These are phyloP conservation scores for Papilio dardanus DNA, from an alignment of 1,140 invertebrate species.

Conservation along the genomic window DNA sequence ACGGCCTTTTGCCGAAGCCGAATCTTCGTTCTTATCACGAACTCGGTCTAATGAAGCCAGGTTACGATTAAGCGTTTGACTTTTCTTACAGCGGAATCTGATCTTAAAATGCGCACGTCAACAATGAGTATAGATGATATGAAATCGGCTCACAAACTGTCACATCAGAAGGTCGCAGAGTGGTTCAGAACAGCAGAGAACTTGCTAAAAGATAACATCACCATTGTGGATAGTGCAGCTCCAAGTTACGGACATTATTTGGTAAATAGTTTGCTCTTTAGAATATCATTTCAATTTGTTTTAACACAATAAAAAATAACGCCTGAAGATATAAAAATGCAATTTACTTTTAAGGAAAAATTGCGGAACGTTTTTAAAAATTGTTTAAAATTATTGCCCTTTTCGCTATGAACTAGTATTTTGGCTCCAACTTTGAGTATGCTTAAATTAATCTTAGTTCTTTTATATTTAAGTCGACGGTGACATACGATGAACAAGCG, in stretches of 20 bases:
- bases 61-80: not conserved
- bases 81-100: slow-evolving; percentile 53
- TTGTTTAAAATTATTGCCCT: no score
- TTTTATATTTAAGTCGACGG: slow-evolving; percentile 52
- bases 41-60: no score
- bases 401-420: no score
- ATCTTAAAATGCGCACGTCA: slow-evolving; percentile 42
- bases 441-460: no score
- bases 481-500: slow-evolving; percentile 54
- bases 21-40: no score
- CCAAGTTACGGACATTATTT: slow-evolving; percentile 66
- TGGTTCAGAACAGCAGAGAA: slow-evolving; percentile 50
- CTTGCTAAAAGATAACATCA: slow-evolving; percentile 43
- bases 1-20: no score
- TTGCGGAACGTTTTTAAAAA: not conserved
- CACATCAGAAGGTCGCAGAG: slow-evolving; percentile 48
- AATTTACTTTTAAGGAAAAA: not conserved
- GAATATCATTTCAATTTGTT: no score
- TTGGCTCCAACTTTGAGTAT: no score
- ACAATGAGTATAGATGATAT: slow-evolving; percentile 53
- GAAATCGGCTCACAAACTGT: slow-evolving; percentile 56
- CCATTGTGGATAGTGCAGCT: slow-evolving; percentile 45
- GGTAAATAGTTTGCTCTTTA: slow-evolving; percentile 53
- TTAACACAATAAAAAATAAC: no score
- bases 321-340: not conserved